A percentile compares a stretch with the other conserved stretches of the same genome.
These are phyloP conservation scores for Drosophila anomelani DNA, from an alignment of 2,888 invertebrate genomes.

Conservation along the genomic window DNA sequence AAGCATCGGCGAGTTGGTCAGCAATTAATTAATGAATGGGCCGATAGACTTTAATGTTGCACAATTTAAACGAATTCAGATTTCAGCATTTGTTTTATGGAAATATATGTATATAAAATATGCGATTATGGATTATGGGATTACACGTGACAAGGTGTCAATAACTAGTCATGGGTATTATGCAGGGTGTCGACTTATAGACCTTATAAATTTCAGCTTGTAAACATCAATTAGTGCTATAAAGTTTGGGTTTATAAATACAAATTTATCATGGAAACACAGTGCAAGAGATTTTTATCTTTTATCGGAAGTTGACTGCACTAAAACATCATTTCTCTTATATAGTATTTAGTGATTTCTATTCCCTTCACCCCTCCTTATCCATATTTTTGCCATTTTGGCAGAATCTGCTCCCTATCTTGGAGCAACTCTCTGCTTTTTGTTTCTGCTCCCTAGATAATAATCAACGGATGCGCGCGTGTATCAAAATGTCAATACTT, in stretches of 20 bases:
- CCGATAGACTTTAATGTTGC: conserved; percentile 56
- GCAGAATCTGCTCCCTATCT: conserved; percentile 14
- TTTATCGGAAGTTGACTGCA: background rate
- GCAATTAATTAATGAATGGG: conserved; percentile 60
- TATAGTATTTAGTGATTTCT: conserved; percentile 4
- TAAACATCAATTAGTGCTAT: background rate
- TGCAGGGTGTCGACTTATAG: conserved; percentile 1
- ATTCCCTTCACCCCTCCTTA: background rate
- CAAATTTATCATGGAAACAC: background rate
- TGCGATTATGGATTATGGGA: conserved; percentile 31
- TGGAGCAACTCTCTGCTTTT: conserved; percentile 1
- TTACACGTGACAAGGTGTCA: conserved; percentile 29
- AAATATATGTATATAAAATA: conserved; percentile 25
- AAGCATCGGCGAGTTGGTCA: conserved; percentile 25
- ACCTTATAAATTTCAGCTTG: background rate
- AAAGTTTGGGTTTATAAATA: no score
- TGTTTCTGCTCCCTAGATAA: conserved; percentile 46
- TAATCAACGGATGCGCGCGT: conserved; percentile 57
- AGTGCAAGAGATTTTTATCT: conserved; percentile 38
- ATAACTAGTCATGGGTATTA: conserved; percentile 22
- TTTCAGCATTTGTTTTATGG: conserved; percentile 53
- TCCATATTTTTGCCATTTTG: background rate
- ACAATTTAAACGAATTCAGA: conserved; percentile 74
- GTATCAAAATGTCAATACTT: conserved; percentile 46
- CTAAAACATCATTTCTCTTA: conserved; percentile 1